Evolutionary conservation across 2,113 vertebrate genomes (phyloP).

Genomic region (Dicrurus megarhynchus): DNA sequence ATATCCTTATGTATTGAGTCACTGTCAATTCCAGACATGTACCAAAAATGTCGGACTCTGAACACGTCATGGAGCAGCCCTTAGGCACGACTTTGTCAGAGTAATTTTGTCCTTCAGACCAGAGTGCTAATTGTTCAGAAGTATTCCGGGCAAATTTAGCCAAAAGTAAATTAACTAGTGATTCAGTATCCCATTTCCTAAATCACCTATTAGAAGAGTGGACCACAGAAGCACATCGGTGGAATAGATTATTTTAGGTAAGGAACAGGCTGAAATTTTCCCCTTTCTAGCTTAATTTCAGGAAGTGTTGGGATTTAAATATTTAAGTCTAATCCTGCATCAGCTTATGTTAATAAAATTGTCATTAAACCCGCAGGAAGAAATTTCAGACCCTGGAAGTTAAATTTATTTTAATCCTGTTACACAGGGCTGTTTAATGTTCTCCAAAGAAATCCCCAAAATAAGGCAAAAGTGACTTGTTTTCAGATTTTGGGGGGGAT

Average conservation of each 20-base stretch:
- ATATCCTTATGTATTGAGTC: constrained; percentile 10
- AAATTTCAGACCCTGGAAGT: constrained; percentile 27
- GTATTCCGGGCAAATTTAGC: not conserved
- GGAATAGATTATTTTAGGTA: not conserved
- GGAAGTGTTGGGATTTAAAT: constrained; percentile 50
- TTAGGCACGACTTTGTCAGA: constrained; percentile 10
- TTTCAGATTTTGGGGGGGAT: not conserved
- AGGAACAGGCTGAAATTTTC: not conserved
- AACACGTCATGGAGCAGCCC: not conserved
- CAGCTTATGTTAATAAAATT: constrained; percentile 57
- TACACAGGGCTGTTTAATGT: constrained; percentile 5
- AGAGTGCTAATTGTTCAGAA: constrained; percentile 27
- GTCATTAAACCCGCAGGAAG: constrained; percentile 9
- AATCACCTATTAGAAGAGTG: not conserved
- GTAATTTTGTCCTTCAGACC: constrained; percentile 43
- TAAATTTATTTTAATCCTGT: constrained; percentile 53
- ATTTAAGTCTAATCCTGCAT: constrained; percentile 53
- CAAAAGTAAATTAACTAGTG: constrained; percentile 6
- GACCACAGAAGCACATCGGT: not conserved
- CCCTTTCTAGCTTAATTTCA: constrained; percentile 20
- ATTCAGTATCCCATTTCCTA: not conserved
- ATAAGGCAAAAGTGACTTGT: not conserved
- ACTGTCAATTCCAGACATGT: constrained; percentile 23
- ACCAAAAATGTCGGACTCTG: not conserved
- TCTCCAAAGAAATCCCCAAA: constrained; percentile 15